phyloP scores from a whole-genome alignment of 2,113 vertebrate species.

The Coptodon bakossiorum region DNA sequence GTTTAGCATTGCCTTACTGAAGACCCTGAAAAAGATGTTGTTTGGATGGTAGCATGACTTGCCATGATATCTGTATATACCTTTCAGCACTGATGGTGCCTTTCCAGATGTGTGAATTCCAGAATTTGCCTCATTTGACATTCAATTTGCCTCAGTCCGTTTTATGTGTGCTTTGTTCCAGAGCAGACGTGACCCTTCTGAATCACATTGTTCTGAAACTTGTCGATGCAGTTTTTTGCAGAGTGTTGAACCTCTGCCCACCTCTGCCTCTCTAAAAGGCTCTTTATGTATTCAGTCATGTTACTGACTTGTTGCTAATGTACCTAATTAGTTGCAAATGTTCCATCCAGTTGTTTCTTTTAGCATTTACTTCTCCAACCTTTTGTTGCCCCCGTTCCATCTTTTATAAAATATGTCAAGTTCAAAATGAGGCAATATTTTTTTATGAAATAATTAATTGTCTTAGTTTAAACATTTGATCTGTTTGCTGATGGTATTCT shows the following conservation, averaged over 20 bases:
- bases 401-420: neutral
- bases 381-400: neutral
- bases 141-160: neutral
- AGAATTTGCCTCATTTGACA: neutral
- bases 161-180: neutral
- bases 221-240: neutral
- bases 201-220: neutral
- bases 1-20: neutral
- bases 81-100: neutral
- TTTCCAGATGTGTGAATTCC: neutral
- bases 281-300: neutral
- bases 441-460: neutral
- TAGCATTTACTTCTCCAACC: neutral
- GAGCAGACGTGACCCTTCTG: fast-evolving
- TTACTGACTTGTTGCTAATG: neutral
- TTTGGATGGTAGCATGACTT: neutral
- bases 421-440: neutral
- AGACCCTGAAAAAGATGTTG: neutral
- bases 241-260: neutral
- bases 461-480: neutral
- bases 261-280: neutral
- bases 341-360: neutral
- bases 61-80: neutral
- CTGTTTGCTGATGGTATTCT: neutral
- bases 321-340: neutral